Conservation (phyloP, 2,113 vertebrate genomes). For the Macroglossus sobrinus region DNA sequence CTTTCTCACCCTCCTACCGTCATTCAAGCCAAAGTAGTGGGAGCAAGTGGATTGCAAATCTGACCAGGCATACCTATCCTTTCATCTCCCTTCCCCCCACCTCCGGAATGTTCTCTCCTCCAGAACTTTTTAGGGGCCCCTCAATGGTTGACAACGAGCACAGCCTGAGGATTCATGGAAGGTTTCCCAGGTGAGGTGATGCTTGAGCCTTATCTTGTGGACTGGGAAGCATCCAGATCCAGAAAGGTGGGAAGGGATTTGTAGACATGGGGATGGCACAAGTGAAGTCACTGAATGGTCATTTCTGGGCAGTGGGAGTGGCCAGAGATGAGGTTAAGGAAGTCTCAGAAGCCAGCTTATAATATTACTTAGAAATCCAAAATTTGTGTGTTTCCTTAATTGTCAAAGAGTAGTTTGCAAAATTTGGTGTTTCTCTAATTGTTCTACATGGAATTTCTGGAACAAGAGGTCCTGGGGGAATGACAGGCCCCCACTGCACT, state of each 20-base stretch:
- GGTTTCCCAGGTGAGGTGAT: not conserved
- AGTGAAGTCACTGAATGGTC: not conserved
- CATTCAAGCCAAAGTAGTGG: not conserved
- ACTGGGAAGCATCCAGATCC: not conserved
- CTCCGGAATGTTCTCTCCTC: not conserved
- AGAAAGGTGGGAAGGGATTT: not conserved
- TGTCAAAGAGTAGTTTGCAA: not conserved
- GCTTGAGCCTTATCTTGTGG: not conserved
- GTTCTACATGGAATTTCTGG: not conserved
- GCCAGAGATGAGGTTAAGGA: not conserved
- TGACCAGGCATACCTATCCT: not conserved
- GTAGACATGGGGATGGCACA: not conserved
- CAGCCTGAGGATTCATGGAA: not conserved
- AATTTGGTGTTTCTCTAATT: not conserved
- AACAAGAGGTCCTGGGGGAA: not conserved
- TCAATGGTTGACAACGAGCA: not conserved
- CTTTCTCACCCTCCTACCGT: not conserved
- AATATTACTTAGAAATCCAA: not conserved
- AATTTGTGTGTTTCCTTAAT: not conserved
- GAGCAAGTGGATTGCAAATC: not conserved
- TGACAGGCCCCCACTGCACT: not conserved
- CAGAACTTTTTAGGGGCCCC: not conserved
- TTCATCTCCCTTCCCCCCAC: rapidly evolving
- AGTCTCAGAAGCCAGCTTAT: not conserved
- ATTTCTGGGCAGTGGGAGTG: not conserved